Evolutionary conservation across 2,797 vertebrate species (phyloP), one percentile per base, ranked within the genome.

Genomic region (Gallinago stenura): DNA sequence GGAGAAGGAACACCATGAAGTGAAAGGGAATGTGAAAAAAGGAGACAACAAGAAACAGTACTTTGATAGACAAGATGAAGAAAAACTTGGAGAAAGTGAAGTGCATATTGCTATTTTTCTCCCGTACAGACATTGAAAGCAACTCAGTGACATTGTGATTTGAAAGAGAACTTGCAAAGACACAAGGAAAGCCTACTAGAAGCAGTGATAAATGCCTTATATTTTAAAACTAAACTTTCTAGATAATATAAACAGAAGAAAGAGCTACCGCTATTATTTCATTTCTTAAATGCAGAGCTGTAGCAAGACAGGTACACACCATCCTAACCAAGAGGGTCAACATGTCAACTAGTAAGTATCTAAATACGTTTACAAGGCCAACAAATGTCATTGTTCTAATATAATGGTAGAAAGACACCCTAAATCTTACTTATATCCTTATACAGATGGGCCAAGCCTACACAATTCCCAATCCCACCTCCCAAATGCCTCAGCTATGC

Each of bases 1-100:
- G 89, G 89, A 87, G 65, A 73, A 91, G 54, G 58, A 95, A 96
- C 86, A 79, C 25, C 81, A 92, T 26, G 56, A 70, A 95, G 88
- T 86, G 65, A 92, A 93, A 93, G 39, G 83, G 83, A 96, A 95
- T 2, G 39, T 66, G 39, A 65, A 75, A 88, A 94, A 88, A 90
- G 43, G 31, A 94, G 73, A 95, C 92, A 79, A 96, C 89, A 66
- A 92, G 93, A 70, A 95, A 96, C 95, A 89, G 86, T 54, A 93
- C 58, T 93, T 89, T 35, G 51, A 89, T 58, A 89, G 81, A 96
- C 93, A 92, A 20, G 66, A 91, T 91, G 80, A 83, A 88, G 73
- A 57, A 78, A 78, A 91, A 71, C 62, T 73, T 26, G 58, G 58
- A 89, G 41, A 81, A 89, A 83, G 60, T 57, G 33, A 90, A 80